phyloP scores from a whole-genome alignment of 2,113 vertebrate genomes.

The Mustela nigripes region DNA sequence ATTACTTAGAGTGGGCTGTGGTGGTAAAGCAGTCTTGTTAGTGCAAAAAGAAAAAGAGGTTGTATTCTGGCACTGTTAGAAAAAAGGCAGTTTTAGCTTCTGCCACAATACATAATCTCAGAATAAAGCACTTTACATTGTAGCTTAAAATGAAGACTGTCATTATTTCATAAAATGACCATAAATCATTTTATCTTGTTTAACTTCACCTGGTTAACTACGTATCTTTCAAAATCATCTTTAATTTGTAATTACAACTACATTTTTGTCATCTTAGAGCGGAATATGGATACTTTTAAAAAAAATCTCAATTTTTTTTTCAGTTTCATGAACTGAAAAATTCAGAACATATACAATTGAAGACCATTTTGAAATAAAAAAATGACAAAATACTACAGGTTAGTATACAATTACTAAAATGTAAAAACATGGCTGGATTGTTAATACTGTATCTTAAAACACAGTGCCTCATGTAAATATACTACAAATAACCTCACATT shows the following conservation, averaged over 20 bases:
- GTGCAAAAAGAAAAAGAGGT: conserved; percentile 92
- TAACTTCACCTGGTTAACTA: conserved; percentile 91
- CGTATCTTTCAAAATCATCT: conserved; percentile 84
- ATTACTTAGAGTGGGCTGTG: conserved; percentile 97
- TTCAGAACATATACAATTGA: conserved; percentile 9
- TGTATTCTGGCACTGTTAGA: conserved; percentile 92
- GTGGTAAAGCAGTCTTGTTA: conserved; percentile 95
- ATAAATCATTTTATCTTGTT: conserved; percentile 91
- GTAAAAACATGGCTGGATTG: conserved; percentile 46
- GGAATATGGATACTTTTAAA: conserved; percentile 68
- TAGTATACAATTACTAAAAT: conserved; percentile 27
- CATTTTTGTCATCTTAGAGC: conserved; percentile 79
- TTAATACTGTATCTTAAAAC: conserved; percentile 57
- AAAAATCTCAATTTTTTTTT: conserved; percentile 59
- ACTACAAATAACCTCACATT: conserved; percentile 30
- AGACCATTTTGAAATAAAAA: conserved; percentile 61
- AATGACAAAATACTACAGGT: conserved; percentile 1
- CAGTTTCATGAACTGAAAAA: conserved; percentile 62
- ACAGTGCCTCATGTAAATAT: conserved; percentile 19
- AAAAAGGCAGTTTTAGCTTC: conserved; percentile 94
- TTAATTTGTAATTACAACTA: conserved; percentile 80
- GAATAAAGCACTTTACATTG: conserved; percentile 93
- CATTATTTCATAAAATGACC: conserved; percentile 90
- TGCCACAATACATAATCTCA: conserved; percentile 95
- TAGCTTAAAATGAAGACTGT: conserved; percentile 92